phyloP scores from a whole-genome alignment of 1,140 invertebrate genomes.

The Cheumatopsyche charites region DNA sequence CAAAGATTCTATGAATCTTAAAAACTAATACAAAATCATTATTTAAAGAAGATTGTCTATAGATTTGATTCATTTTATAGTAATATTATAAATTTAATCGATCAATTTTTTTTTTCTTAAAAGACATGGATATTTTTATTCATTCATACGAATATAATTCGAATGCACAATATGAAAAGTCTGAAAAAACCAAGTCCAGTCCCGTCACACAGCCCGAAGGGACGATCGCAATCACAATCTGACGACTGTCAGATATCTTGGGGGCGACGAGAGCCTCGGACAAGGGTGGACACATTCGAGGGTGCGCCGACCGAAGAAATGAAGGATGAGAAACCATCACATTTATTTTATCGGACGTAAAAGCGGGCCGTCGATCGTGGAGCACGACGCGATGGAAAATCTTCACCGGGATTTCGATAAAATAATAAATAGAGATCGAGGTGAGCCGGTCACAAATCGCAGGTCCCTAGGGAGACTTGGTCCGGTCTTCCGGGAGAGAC shows the following conservation, averaged over 20 bases:
- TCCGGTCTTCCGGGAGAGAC: conserved; percentile 31
- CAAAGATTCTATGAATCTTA: too few species aligned
- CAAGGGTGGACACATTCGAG: conserved; percentile 20
- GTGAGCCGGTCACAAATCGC: conserved; percentile 36
- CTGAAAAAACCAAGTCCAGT: neutral
- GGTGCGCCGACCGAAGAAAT: conserved; percentile 6
- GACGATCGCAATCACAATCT: conserved; percentile 37
- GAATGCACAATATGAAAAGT: neutral
- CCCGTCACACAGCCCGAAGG: conserved; percentile 22
- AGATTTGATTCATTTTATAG: too few species aligned
- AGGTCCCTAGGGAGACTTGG: conserved; percentile 24
- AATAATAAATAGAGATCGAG: neutral
- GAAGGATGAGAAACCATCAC: conserved; percentile 40
- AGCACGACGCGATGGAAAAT: neutral
- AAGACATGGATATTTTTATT: neutral
- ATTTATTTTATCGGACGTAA: conserved; percentile 47
- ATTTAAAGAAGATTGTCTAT: too few species aligned
- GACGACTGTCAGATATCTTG: conserved; percentile 14
- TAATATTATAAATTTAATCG: too few species aligned
- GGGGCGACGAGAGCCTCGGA: conserved; percentile 1
- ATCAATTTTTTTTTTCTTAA: too few species aligned
- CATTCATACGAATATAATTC: neutral
- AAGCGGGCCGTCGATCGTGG: conserved; percentile 19
- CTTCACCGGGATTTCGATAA: neutral
- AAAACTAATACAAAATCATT: too few species aligned